phyloP scores from a whole-genome alignment of 1,140 invertebrate species.

The Aphelenchoides besseyi region DNA sequence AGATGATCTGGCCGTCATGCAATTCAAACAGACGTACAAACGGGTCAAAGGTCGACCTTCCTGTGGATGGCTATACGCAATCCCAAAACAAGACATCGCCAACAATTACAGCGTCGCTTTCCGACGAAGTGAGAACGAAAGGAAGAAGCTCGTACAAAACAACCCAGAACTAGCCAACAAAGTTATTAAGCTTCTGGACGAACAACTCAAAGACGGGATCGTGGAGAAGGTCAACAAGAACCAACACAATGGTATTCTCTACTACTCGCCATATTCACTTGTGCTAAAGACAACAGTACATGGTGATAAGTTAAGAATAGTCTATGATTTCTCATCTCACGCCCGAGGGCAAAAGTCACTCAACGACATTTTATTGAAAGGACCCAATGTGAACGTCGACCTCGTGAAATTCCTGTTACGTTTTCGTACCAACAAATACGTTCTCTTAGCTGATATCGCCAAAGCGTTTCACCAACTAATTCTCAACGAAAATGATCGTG shows the following conservation, averaged over 20 bases:
- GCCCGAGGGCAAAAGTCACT: neutral
- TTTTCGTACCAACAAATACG: neutral
- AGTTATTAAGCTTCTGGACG: neutral
- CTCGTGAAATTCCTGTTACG: neutral
- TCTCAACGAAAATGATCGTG: neutral
- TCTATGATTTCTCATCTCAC: neutral
- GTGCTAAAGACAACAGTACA: neutral
- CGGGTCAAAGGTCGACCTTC: neutral
- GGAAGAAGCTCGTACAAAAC: neutral
- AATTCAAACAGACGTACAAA: neutral
- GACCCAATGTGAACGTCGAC: neutral
- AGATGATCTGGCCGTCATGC: neutral
- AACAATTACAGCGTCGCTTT: neutral
- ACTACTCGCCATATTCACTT: neutral
- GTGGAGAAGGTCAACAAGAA: neutral
- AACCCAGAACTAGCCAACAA: neutral
- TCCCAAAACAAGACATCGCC: neutral
- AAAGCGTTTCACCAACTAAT: neutral
- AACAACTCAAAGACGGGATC: constrained; percentile 2
- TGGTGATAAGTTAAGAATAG: neutral
- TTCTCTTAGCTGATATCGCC: neutral
- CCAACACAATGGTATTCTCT: neutral
- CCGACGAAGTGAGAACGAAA: neutral
- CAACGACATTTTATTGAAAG: neutral
- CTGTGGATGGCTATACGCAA: neutral